These are phyloP conservation scores for Druceiella hillmani DNA, from an alignment of 2,888 invertebrate genomes.

Conservation along the genomic window DNA sequence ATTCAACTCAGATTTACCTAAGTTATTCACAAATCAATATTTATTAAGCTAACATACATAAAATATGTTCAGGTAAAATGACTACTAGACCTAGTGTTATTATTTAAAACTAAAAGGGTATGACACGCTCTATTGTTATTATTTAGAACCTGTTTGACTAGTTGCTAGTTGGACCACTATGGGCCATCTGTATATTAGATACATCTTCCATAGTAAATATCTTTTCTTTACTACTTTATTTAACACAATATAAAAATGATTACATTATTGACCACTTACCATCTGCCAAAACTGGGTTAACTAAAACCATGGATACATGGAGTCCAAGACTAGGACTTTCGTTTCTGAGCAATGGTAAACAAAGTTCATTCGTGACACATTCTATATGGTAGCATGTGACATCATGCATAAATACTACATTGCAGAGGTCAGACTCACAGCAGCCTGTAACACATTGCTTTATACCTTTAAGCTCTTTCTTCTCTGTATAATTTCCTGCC, in stretches of 20 bases:
- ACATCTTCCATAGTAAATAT: too few relatives aligned
- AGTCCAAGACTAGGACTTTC: conserved; percentile 50
- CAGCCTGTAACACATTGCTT: conserved; percentile 63
- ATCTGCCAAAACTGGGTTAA: conserved; percentile 61
- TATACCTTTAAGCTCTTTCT: conserved; percentile 46
- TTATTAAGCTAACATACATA: too few relatives aligned
- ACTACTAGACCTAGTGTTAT: too few relatives aligned
- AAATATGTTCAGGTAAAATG: too few relatives aligned
- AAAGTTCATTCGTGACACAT: conserved; percentile 65
- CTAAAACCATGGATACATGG: conserved; percentile 70
- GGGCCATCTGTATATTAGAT: too few relatives aligned
- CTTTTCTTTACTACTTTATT: not conserved
- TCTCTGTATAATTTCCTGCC: conserved; percentile 57
- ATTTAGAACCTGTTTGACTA: too few relatives aligned
- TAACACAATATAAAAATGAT: not conserved
- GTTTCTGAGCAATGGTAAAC: conserved; percentile 58
- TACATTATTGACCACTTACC: conserved; percentile 37
- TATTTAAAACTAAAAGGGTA: too few relatives aligned
- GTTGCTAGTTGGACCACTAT: too few relatives aligned
- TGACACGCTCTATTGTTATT: too few relatives aligned
- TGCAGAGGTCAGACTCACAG: conserved; percentile 62
- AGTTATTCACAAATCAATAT: too few relatives aligned
- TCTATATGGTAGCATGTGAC: conserved; percentile 71
- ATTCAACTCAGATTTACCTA: too few relatives aligned
- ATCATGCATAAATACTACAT: conserved; percentile 74